A percentile compares a stretch with the other conserved stretches of the same genome.
Evolutionary conservation across 1,140 invertebrate species (phyloP).

Genomic region (Diuraphis noxia): DNA sequence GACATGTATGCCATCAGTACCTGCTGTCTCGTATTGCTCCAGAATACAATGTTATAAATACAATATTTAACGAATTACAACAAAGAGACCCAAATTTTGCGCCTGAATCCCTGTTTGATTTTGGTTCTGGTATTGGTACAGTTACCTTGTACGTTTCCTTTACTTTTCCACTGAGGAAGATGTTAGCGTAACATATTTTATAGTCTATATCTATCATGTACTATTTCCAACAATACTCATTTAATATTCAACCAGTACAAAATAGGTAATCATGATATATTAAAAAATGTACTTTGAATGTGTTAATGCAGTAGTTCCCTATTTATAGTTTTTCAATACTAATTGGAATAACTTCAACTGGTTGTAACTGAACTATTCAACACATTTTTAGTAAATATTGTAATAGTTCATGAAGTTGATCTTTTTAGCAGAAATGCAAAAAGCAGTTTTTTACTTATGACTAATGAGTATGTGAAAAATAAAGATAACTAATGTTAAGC

Average conservation of each 20-base stretch:
- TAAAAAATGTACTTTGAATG: neutral
- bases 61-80: constrained; percentile 76
- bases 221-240: neutral
- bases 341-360: neutral
- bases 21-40: constrained; percentile 69
- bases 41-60: constrained; percentile 75
- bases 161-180: neutral
- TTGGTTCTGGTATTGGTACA: constrained; percentile 86
- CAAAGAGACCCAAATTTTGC: constrained; percentile 68
- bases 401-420: neutral
- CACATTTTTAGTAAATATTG: neutral
- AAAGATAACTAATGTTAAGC: neutral
- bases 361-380: neutral
- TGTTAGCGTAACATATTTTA: neutral
- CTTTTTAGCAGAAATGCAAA: neutral
- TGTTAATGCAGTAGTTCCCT: neutral
- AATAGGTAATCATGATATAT: neutral
- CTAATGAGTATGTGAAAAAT: neutral
- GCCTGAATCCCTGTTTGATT: constrained; percentile 81
- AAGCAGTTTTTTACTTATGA: neutral
- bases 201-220: neutral
- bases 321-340: neutral
- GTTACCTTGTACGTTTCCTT: constrained; percentile 70
- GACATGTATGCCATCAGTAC: constrained; percentile 70
- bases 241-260: neutral